These are phyloP conservation scores for Nymphalis urticae DNA, from an alignment of 2,888 invertebrate genomes.

Conservation along the genomic window DNA sequence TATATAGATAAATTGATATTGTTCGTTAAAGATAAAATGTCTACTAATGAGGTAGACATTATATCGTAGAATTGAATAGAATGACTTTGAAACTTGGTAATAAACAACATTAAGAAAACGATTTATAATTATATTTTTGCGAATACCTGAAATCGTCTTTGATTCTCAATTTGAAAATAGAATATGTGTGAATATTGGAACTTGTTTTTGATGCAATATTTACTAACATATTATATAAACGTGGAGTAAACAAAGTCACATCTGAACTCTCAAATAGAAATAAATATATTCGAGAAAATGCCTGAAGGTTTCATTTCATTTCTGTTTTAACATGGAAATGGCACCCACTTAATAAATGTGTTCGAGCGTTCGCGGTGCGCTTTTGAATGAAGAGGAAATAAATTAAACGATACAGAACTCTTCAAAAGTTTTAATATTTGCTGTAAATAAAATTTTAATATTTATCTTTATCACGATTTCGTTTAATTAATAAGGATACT, in stretches of 20 bases:
- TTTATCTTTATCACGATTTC: not conserved
- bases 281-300: constrained; percentile 17
- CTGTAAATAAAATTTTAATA: not conserved
- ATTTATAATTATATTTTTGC: no score
- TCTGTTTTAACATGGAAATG: constrained; percentile 46
- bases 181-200: no score
- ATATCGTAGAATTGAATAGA: no score
- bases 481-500: no score
- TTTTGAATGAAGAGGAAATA: constrained; percentile 28
- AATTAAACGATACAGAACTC: constrained; percentile 31
- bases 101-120: no score
- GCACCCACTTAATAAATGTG: constrained; percentile 44
- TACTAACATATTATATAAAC: not conserved
- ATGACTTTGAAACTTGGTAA: no score
- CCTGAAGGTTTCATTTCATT: constrained; percentile 32
- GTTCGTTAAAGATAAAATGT: no score
- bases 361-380: constrained; percentile 30
- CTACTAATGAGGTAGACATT: no score
- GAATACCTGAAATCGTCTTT: no score
- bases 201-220: no score
- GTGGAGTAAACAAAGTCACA: constrained; percentile 6
- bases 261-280: constrained; percentile 9
- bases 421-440: constrained; percentile 18
- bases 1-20: no score
- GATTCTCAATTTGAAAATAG: no score